A percentile compares a stretch with the other conserved stretches of the same genome.
Conservation (phyloP, 2,113 vertebrate species). For the Diadophis punctatus region DNA sequence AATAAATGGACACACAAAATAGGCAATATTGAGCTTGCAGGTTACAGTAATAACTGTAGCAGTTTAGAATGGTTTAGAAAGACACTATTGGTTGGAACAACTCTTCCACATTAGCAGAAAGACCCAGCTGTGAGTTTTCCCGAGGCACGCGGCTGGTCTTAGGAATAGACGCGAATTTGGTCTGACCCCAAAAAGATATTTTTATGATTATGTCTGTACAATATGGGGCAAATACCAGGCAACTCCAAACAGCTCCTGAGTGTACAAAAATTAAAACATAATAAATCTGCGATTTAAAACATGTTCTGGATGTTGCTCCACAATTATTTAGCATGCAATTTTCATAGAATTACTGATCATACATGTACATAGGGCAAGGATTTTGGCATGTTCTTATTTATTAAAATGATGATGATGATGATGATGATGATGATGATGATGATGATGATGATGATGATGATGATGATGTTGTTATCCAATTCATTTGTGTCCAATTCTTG, state of each 20-base stretch:
- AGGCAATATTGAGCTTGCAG: neutral
- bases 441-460: neutral
- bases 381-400: neutral
- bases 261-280: neutral
- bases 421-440: neutral
- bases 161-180: neutral
- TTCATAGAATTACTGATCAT: neutral
- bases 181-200: neutral
- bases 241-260: neutral
- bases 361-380: neutral
- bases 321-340: neutral
- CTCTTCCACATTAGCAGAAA: neutral
- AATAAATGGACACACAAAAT: neutral
- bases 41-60: neutral
- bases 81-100: neutral
- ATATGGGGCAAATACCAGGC: too few relatives aligned
- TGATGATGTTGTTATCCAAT: neutral
- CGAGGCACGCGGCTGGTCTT: neutral
- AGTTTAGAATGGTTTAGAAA: neutral
- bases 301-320: neutral
- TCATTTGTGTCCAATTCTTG: neutral
- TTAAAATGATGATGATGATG: neutral
- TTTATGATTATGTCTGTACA: neutral
- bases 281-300: neutral
- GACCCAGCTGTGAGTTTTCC: neutral